phyloP scores from a whole-genome alignment of 2,113 vertebrate genomes.

The Willisornis vidua region DNA sequence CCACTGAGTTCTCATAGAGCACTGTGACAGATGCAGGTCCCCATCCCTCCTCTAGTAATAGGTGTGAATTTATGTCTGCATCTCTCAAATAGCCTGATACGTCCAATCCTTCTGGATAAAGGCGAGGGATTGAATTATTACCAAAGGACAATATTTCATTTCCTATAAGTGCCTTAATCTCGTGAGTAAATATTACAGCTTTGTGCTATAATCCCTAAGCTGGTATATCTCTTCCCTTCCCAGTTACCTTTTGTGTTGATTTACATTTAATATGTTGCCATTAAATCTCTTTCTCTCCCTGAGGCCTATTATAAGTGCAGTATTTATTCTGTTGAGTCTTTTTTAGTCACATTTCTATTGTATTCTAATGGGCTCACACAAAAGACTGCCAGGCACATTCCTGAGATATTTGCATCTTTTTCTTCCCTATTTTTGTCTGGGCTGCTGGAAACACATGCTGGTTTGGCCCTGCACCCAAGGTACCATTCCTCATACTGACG shows the following conservation, averaged over 20 bases:
- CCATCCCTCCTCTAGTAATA: not conserved
- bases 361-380: conserved; percentile 55
- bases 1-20: not conserved
- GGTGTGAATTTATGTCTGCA: conserved; percentile 27
- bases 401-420: conserved; percentile 47
- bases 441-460: not conserved
- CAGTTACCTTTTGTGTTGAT: conserved; percentile 74
- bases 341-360: conserved; percentile 58
- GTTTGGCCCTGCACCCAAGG: not conserved
- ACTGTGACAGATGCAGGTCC: not conserved
- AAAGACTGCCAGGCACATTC: conserved; percentile 37
- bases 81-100: conserved; percentile 26
- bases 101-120: conserved; percentile 48
- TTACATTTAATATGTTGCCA: conserved; percentile 72
- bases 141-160: conserved; percentile 69
- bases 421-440: conserved; percentile 25
- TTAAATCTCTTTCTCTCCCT: conserved; percentile 63
- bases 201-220: conserved; percentile 72
- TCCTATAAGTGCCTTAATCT: conserved; percentile 73
- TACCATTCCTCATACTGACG: not conserved
- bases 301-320: conserved; percentile 60
- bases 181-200: conserved; percentile 69
- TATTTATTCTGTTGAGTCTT: conserved; percentile 69
- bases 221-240: conserved; percentile 65
- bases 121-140: conserved; percentile 56